Evolutionary conservation across 2,113 vertebrate genomes (phyloP).

Genomic region (Hyperoodon ampullatus): DNA sequence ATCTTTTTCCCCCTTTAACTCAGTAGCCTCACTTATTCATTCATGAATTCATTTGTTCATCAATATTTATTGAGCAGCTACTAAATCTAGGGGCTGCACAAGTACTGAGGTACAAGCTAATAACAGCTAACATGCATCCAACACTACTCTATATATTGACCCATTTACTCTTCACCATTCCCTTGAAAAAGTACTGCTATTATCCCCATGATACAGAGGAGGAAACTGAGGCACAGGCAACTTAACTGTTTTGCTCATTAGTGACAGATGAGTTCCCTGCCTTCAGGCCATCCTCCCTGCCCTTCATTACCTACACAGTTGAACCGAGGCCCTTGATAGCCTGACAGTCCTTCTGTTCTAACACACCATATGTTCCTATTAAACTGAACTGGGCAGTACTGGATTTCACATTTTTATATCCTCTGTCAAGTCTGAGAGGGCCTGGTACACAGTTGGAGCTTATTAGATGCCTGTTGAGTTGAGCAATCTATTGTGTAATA

Average conservation of each 20-base stretch:
- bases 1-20: not conserved
- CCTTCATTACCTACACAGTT: not conserved
- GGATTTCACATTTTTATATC: not conserved
- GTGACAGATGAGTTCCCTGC: not conserved
- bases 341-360: not conserved
- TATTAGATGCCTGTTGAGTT: not conserved
- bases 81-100: not conserved
- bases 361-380: not conserved
- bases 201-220: not conserved
- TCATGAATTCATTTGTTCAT: constrained; percentile 43
- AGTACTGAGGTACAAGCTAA: not conserved
- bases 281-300: not conserved
- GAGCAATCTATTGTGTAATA: not conserved
- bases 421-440: not conserved
- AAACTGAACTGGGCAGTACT: not conserved
- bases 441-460: not conserved
- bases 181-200: not conserved
- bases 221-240: not conserved
- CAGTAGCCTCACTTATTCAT: not conserved
- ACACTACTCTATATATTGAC: not conserved
- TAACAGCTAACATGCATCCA: too few relatives aligned
- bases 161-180: not conserved
- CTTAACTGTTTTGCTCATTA: not conserved
- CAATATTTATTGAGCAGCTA: not conserved
- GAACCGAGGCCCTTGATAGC: not conserved